Percentiles rank a stretch among this genome's conserved stretches.
phyloP scores from a whole-genome alignment of 2,888 invertebrate genomes.

The Scaptodrosophila latifasciaeformis region DNA sequence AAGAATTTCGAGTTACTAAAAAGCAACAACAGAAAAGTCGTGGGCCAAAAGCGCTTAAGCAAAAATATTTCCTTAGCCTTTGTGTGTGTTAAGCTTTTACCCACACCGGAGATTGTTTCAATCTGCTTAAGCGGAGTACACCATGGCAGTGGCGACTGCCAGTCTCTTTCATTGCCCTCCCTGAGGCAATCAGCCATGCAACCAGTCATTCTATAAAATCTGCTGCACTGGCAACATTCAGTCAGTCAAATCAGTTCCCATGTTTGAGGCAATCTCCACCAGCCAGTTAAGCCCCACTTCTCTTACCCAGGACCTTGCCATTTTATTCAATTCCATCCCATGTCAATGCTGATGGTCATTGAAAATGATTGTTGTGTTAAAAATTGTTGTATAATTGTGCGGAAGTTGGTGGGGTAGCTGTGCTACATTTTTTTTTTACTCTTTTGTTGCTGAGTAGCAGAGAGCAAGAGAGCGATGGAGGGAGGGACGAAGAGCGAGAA shows the following conservation, averaged over 20 bases:
- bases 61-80: constrained; percentile 20
- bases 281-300: not conserved
- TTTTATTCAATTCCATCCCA: not conserved
- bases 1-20: no score
- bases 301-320: not conserved
- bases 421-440: not conserved
- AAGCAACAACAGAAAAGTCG: constrained; percentile 14
- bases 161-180: constrained; percentile 1
- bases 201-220: constrained; percentile 23
- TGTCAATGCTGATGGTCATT: constrained; percentile 26
- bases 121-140: constrained; percentile 58
- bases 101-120: constrained; percentile 60
- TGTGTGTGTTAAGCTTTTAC: constrained; percentile 39
- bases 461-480: not conserved
- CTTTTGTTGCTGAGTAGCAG: not conserved
- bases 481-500: constrained; percentile 4
- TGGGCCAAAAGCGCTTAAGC: constrained; percentile 16
- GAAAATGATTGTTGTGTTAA: constrained; percentile 54
- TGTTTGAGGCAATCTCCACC: not conserved
- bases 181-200: constrained; percentile 42
- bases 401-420: constrained; percentile 29
- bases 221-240: no score
- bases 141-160: not conserved
- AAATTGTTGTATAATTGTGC: constrained; percentile 55
- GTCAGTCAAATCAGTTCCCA: constrained; percentile 1